Evolutionary conservation across 2,888 invertebrate genomes (phyloP).

Genomic region (Conchocele bisecta): DNA sequence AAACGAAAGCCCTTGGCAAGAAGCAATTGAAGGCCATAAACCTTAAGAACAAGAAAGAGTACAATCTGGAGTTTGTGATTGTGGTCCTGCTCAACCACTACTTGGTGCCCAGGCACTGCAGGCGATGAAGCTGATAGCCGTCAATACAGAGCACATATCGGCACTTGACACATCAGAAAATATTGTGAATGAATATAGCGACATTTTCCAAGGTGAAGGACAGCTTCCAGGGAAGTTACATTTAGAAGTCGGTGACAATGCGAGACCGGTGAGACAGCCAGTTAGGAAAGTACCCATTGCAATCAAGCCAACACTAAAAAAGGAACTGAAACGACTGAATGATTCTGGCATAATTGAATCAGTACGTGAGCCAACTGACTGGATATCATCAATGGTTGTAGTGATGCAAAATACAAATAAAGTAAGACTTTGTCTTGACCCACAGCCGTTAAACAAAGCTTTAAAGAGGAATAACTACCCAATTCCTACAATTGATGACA

Average conservation of each 20-base stretch:
- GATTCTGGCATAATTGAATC: slow-evolving; percentile 17
- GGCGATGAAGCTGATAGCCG: too few relatives aligned
- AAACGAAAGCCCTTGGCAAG: too few relatives aligned
- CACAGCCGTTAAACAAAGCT: slow-evolving; percentile 43
- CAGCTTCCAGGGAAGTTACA: slow-evolving; percentile 35
- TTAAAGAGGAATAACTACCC: slow-evolving; percentile 22
- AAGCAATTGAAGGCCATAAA: too few relatives aligned
- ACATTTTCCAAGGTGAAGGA: slow-evolving; percentile 43
- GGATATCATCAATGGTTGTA: slow-evolving; percentile 49
- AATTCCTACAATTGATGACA: slow-evolving; percentile 13
- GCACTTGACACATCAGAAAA: too few relatives aligned
- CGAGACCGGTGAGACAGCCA: slow-evolving; percentile 37
- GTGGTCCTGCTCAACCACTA: too few relatives aligned
- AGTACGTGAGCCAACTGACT: slow-evolving; percentile 50
- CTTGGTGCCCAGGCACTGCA: too few relatives aligned
- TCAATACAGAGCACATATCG: too few relatives aligned
- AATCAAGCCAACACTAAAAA: slow-evolving; percentile 24
- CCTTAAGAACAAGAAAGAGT: too few relatives aligned
- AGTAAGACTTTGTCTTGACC: slow-evolving; percentile 45
- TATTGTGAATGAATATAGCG: too few relatives aligned
- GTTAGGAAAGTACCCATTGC: slow-evolving; percentile 35
- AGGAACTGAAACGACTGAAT: slow-evolving; percentile 31
- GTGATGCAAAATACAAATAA: slow-evolving; percentile 23
- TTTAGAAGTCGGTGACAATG: slow-evolving; percentile 30
- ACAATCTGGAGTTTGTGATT: too few relatives aligned